Evolutionary conservation across 1,140 invertebrate genomes (phyloP).

Genomic region (Lethrus apterus): DNA sequence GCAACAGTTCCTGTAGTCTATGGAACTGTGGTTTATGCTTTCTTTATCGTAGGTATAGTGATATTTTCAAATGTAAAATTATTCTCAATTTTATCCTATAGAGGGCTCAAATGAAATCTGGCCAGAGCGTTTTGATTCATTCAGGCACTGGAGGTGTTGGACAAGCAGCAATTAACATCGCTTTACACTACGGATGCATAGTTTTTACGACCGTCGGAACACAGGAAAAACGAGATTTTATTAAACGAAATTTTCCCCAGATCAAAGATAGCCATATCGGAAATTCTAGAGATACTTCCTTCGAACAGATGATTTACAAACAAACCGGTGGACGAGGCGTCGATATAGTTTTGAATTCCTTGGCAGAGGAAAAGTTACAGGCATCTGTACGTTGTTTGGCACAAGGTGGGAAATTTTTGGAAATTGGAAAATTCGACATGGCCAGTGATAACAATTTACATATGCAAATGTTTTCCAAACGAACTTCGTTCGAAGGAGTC

Average conservation of each 20-base stretch:
- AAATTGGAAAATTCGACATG: constrained; percentile 73
- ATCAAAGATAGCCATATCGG: constrained; percentile 45
- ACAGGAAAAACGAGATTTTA: constrained; percentile 59
- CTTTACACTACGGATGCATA: constrained; percentile 55
- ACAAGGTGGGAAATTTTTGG: constrained; percentile 60
- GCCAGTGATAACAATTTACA: constrained; percentile 55
- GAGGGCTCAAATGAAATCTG: too few relatives aligned
- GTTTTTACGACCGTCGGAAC: constrained; percentile 67
- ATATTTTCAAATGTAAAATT: too few relatives aligned
- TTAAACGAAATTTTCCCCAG: constrained; percentile 41
- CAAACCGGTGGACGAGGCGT: constrained; percentile 56
- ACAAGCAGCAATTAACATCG: constrained; percentile 69
- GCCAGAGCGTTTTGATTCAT: too few relatives aligned
- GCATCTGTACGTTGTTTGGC: constrained; percentile 74
- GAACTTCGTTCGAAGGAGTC: constrained; percentile 80
- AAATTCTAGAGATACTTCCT: constrained; percentile 53
- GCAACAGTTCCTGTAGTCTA: too few relatives aligned
- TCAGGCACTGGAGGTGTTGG: constrained; percentile 72
- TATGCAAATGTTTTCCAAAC: constrained; percentile 71
- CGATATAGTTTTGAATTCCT: constrained; percentile 58
- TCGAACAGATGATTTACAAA: constrained; percentile 50
- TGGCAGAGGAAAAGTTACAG: constrained; percentile 58
- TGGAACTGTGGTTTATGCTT: too few relatives aligned
- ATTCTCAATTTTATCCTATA: too few relatives aligned
- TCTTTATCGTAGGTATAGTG: too few relatives aligned